phyloP scores from a whole-genome alignment of 1,140 invertebrate species.

The Temnothorax longispinosus region DNA sequence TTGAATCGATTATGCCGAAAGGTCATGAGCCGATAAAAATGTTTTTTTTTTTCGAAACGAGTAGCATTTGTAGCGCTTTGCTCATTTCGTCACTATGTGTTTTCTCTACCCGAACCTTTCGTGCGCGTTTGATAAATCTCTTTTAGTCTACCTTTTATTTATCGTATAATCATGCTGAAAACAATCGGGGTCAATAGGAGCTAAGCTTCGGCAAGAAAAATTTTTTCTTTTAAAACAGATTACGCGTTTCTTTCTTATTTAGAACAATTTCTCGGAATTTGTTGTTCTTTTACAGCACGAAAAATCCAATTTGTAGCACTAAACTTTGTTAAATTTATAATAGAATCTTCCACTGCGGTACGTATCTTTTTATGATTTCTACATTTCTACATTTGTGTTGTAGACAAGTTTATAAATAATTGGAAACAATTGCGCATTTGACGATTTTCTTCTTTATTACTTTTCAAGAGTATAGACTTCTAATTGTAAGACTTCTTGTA shows the following conservation, averaged over 20 bases:
- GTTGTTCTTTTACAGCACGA: background rate
- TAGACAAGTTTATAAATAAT: background rate
- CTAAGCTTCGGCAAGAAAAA: background rate
- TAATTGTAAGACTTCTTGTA: background rate
- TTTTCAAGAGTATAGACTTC: background rate
- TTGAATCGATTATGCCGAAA: conserved; percentile 53
- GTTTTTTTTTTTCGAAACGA: conserved; percentile 7
- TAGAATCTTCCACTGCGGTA: background rate
- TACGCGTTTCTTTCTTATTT: background rate
- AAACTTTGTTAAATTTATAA: background rate
- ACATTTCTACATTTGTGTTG: background rate
- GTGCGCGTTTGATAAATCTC: conserved; percentile 12
- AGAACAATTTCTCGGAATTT: background rate
- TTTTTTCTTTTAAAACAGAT: background rate
- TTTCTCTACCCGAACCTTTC: background rate
- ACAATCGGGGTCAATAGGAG: background rate
- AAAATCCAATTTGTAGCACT: background rate
- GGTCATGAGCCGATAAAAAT: conserved; percentile 30
- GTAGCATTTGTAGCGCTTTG: background rate
- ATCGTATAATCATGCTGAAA: background rate
- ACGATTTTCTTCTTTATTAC: background rate
- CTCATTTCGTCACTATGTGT: conserved; percentile 28
- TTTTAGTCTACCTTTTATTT: background rate
- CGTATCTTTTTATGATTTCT: background rate
- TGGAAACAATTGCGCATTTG: background rate